Conservation (phyloP, 2,888 invertebrate species). For the Morinoia aosen region DNA sequence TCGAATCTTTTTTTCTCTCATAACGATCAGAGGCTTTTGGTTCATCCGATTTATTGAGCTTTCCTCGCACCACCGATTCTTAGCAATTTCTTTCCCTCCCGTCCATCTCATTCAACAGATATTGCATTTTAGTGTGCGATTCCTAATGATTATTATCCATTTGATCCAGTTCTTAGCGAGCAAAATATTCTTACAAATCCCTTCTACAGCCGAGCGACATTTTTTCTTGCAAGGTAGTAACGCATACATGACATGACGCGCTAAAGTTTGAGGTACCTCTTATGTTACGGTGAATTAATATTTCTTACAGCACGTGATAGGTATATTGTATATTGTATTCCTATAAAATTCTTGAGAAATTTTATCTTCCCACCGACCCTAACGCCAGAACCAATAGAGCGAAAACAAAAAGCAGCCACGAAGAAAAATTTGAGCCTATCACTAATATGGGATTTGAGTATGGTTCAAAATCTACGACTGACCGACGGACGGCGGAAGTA, state of each 20-base stretch:
- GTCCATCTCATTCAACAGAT: not conserved
- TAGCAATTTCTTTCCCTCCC: not conserved
- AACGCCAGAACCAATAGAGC: too few relatives aligned
- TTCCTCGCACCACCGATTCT: not conserved
- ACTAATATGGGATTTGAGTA: too few relatives aligned
- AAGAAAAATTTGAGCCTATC: too few relatives aligned
- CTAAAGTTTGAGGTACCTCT: not conserved
- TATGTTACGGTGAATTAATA: not conserved
- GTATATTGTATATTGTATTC: too few relatives aligned
- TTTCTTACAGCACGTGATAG: too few relatives aligned
- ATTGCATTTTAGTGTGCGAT: not conserved
- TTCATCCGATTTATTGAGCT: not conserved
- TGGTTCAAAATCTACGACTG: too few relatives aligned
- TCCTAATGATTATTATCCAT: not conserved
- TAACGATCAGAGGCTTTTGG: not conserved
- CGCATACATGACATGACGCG: not conserved
- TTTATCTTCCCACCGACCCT: too few relatives aligned
- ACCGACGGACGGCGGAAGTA: too few relatives aligned
- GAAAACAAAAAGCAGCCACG: too few relatives aligned
- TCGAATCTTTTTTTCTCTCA: not conserved
- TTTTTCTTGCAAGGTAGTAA: not conserved
- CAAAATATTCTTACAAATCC: not conserved
- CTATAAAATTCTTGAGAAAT: too few relatives aligned
- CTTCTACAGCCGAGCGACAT: not conserved
- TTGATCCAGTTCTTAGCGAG: too few relatives aligned